phyloP scores from a whole-genome alignment of 2,797 vertebrate genomes.

The Pygocentrus nattereri region DNA sequence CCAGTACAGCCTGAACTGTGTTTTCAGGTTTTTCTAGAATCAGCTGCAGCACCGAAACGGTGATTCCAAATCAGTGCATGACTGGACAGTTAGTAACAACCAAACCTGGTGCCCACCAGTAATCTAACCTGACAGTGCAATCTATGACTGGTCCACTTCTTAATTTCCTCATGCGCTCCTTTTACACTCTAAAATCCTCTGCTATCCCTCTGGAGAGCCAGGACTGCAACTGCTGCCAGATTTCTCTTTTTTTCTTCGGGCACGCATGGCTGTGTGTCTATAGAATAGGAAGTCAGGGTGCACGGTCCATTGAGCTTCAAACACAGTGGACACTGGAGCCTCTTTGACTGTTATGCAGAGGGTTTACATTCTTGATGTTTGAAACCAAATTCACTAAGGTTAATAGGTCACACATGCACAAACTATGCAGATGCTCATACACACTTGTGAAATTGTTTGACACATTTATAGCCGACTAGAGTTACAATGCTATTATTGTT shows the following conservation, averaged over 20 bases:
- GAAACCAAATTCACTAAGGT: constrained; percentile 1
- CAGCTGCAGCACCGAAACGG: too few relatives aligned
- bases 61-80: too few relatives aligned
- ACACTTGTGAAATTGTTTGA: constrained; percentile 1
- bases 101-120: too few relatives aligned
- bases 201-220: not conserved
- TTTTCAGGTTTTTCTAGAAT: too few relatives aligned
- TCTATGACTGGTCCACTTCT: too few relatives aligned
- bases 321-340: not conserved
- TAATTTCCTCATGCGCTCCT: not conserved
- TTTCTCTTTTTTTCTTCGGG: not conserved
- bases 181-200: not conserved
- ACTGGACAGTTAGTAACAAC: too few relatives aligned
- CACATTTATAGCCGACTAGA: constrained; percentile 7
- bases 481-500: constrained; percentile 26
- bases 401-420: not conserved
- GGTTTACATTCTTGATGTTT: constrained; percentile 12
- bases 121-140: too few relatives aligned
- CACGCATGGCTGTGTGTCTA: not conserved
- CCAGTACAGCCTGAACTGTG: not conserved
- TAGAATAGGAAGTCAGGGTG: not conserved
- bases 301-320: not conserved
- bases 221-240: not conserved
- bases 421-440: constrained; percentile 15
- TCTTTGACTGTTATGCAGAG: not conserved